These are phyloP conservation scores for Sturmia bella DNA, from an alignment of 2,888 invertebrate genomes.

Conservation along the genomic window DNA sequence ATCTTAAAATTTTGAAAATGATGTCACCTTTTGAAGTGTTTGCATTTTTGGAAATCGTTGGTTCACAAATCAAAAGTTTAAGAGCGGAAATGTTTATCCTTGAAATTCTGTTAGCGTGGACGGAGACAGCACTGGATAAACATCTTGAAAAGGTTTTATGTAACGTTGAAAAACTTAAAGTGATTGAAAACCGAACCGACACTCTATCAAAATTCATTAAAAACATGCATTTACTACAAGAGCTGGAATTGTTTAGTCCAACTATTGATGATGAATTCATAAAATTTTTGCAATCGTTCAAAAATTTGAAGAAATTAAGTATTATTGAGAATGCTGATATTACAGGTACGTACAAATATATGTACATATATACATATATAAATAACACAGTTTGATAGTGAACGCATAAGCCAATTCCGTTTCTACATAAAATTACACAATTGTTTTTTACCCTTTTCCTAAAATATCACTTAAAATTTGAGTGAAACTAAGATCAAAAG, in stretches of 20 bases:
- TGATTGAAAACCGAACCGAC: not conserved
- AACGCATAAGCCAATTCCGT: no score
- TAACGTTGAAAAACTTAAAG: conserved; percentile 27
- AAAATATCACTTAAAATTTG: no score
- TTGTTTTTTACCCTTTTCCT: no score
- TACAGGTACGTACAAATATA: conserved; percentile 12
- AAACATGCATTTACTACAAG: conserved; percentile 27
- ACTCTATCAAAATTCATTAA: not conserved
- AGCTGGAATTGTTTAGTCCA: conserved; percentile 1
- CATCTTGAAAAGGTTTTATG: conserved; percentile 22
- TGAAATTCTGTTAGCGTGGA: no score
- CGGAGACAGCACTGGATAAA: not conserved
- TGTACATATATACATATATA: no score
- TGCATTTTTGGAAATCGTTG: conserved; percentile 46
- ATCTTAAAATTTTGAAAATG: not conserved
- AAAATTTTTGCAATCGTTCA: conserved; percentile 13
- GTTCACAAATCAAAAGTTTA: conserved; percentile 33
- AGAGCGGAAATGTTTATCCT: not conserved
- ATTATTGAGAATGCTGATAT: not conserved
- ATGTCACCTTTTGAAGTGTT: conserved; percentile 7
- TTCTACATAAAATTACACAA: no score
- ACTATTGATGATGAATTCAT: conserved; percentile 1
- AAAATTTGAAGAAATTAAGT: conserved; percentile 36
- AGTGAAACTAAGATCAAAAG: no score
- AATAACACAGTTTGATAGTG: no score